Base-by-base conservation (phyloP, 1,140 invertebrate species). In the Lepidurus couesii region DNA sequence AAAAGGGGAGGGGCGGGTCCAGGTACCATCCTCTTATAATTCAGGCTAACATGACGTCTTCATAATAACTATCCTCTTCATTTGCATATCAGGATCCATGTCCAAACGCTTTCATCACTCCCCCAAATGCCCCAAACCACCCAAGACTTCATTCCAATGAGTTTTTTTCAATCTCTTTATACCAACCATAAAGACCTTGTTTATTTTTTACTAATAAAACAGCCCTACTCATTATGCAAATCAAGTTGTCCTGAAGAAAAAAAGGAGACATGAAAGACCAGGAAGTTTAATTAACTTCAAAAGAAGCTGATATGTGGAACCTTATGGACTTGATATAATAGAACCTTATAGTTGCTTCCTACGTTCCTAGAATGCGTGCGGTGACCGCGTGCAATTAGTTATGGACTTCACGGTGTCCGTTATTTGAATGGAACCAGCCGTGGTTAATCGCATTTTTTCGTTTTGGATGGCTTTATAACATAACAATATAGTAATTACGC, bases 71-170 rank as follows among this genome's bases (percentile, higher is more conserved):
- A 13, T n/a, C 13, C 16, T 21, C 53, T 2, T 65, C 53, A 65
- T 65, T 65, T 65, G 4, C 53, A 65, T 65, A 65, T 65, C 53
- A 65, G 21, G 53, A 65, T 65, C 53, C 53, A 65, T 65, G 13
- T 65, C 53, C 53, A 65, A 65, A 65, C n/a, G 16, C 13, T 65
- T n/a, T 21, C 13, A n/a, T 21, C 53, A 7, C 53, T 13, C 53
- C 53, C 53, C 45, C 53, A 34, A 34, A 34, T 34, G 26, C 1
- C 26, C 26, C 53, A 16, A 65, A 65, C 53, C 53, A 65, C 53
- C 53, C 53, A 65, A 65, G 53, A 10, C 21, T 11, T n/a, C 16
- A 21, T 65, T 16, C 53, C 13, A 65, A 65, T 21, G 53, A 65
- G 13, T 65, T 21, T 65, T 53, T 65, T 65, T 65, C 7, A 65